These are phyloP conservation scores for Adelosebastes latens DNA, from an alignment of 2,797 vertebrate species.

Conservation along the genomic window DNA sequence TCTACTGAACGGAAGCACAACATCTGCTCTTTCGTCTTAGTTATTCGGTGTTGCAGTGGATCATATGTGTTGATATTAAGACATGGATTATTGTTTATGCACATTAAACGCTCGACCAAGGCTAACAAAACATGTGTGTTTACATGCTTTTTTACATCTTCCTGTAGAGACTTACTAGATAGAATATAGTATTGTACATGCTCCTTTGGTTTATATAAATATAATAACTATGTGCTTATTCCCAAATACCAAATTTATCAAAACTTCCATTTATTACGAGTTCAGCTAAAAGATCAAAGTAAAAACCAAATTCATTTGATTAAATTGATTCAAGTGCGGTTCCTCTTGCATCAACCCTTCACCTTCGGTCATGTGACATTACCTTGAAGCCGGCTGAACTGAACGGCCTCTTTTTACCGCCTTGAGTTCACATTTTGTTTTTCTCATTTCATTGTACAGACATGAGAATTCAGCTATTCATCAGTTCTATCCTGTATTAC, in stretches of 20 bases:
- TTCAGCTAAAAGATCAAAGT: neutral
- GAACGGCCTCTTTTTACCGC: neutral
- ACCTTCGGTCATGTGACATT: neutral
- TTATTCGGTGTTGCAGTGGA: neutral
- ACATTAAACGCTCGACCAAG: neutral
- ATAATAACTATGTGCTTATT: neutral
- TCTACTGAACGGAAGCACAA: neutral
- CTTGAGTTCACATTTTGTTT: neutral
- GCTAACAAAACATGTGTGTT: neutral
- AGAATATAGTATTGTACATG: neutral
- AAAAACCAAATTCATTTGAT: neutral
- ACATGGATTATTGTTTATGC: neutral
- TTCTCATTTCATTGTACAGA: neutral
- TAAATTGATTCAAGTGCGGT: neutral
- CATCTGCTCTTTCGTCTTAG: neutral
- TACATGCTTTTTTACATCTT: neutral
- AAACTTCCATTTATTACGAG: neutral
- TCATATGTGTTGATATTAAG: neutral
- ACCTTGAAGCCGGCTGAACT: neutral
- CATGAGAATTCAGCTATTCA: no score
- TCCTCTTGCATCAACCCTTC: neutral
- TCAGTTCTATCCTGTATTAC: no score
- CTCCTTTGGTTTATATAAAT: neutral
- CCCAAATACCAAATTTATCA: neutral
- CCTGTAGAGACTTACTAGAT: neutral